phyloP scores from a whole-genome alignment of 2,113 vertebrate species.

The Melospiza georgiana region DNA sequence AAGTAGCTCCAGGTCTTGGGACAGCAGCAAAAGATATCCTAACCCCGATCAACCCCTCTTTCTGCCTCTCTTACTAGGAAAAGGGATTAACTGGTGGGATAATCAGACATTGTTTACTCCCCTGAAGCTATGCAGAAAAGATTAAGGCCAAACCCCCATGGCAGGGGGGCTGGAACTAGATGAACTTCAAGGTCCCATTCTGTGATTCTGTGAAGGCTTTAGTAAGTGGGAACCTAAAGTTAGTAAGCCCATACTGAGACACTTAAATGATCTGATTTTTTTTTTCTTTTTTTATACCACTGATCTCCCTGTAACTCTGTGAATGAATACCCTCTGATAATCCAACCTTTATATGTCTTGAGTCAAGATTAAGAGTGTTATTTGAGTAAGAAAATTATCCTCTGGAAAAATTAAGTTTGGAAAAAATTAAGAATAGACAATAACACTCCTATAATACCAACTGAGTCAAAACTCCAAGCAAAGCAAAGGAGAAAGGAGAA shows the following conservation, averaged over 20 bases:
- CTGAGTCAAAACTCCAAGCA: slow-evolving; percentile 17
- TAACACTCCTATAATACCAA: background rate
- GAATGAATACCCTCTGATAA: background rate
- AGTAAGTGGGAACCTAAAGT: background rate
- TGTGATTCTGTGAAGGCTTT: background rate
- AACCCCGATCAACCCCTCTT: background rate
- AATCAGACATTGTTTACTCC: slow-evolving; percentile 58
- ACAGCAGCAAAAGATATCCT: background rate
- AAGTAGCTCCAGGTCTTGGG: background rate
- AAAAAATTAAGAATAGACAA: slow-evolving; percentile 17
- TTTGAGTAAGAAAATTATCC: background rate
- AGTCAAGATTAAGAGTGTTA: background rate
- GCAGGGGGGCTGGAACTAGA: background rate
- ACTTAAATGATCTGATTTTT: background rate
- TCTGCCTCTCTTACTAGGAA: background rate
- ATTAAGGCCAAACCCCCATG: slow-evolving; percentile 41
- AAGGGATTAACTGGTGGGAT: slow-evolving; percentile 48
- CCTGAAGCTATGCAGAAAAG: background rate
- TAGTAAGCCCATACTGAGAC: background rate
- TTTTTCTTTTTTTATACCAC: background rate
- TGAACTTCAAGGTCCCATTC: background rate
- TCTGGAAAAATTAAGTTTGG: slow-evolving; percentile 1
- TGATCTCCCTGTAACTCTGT: background rate
- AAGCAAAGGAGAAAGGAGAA: slow-evolving; percentile 44
- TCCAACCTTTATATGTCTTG: background rate